Percentiles rank a stretch among this genome's conserved stretches.
Evolutionary conservation across 2,888 invertebrate species (phyloP).

Genomic region (Drosophila peninsularis): DNA sequence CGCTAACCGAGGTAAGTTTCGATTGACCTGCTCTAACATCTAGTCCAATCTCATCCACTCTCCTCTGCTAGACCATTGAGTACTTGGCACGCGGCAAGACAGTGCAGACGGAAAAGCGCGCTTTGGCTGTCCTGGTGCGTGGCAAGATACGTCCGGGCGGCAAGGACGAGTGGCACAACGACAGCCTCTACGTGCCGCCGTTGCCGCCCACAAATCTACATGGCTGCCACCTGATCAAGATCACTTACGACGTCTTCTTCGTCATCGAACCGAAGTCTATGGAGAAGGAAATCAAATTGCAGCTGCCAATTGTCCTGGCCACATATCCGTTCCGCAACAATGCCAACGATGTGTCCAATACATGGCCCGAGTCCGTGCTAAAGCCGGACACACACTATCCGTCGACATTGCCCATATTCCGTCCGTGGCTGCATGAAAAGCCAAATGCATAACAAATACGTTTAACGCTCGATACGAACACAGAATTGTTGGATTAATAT

Average conservation of each 20-base stretch:
- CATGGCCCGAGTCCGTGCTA: conserved; percentile 87
- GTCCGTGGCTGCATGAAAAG: conserved; percentile 93
- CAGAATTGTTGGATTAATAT: conserved; percentile 53
- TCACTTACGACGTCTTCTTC: conserved; percentile 96
- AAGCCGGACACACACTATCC: conserved; percentile 96
- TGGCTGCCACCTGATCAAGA: conserved; percentile 96
- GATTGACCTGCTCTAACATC: no score
- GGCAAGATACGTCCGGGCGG: conserved; percentile 93
- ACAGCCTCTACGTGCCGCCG: conserved; percentile 96
- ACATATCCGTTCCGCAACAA: conserved; percentile 93
- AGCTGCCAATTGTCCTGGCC: conserved; percentile 95
- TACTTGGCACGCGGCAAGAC: conserved; percentile 94
- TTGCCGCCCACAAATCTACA: conserved; percentile 96
- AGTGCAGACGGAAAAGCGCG: conserved; percentile 93
- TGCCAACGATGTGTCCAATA: conserved; percentile 86
- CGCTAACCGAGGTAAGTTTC: conserved; percentile 88
- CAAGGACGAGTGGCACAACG: conserved; percentile 93
- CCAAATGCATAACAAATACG: conserved; percentile 70
- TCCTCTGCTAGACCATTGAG: conserved; percentile 89
- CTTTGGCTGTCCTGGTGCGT: conserved; percentile 91
- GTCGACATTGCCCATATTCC: conserved; percentile 94
- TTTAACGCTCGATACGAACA: conserved; percentile 1
- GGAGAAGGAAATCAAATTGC: conserved; percentile 95
- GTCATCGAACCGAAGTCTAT: conserved; percentile 95
- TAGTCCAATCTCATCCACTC: neutral